phyloP scores from a whole-genome alignment of 2,797 vertebrate genomes.

The Myotis daubentonii region DNA sequence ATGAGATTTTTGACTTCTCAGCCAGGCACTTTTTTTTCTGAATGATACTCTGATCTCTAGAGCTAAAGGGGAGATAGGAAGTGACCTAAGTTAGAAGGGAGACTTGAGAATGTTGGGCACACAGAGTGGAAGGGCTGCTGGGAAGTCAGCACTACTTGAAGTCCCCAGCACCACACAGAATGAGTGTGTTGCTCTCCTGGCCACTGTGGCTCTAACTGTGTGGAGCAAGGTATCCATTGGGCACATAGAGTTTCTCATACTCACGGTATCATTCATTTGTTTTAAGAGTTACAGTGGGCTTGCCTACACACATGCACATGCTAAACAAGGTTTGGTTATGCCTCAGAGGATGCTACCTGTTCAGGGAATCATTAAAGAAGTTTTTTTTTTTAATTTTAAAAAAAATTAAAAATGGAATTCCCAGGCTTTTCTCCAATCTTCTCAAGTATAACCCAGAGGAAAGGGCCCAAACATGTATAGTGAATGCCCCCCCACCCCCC shows the following conservation, averaged over 20 bases:
- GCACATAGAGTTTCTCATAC: neutral
- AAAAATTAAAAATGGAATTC: neutral
- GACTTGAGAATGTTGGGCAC: neutral
- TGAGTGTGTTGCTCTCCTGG: accelerated
- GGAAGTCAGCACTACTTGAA: neutral
- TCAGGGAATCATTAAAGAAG: neutral
- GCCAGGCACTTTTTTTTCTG: neutral
- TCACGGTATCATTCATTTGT: neutral
- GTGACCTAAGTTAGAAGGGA: neutral
- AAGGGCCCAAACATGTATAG: neutral
- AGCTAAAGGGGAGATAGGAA: neutral
- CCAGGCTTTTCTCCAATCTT: neutral
- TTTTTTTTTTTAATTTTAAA: no score
- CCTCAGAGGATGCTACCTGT: neutral
- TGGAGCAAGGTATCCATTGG: accelerated
- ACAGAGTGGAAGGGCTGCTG: neutral
- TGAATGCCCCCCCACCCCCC: neutral
- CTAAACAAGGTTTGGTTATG: neutral
- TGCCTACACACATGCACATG: neutral
- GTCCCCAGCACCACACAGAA: neutral
- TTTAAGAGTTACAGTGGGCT: neutral
- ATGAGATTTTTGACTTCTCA: slow-evolving; percentile 13
- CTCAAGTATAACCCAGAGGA: neutral
- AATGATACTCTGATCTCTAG: neutral
- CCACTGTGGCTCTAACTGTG: neutral